Conservation (phyloP, 2,888 invertebrate species). For the Thecocarcelia acutangulata region DNA sequence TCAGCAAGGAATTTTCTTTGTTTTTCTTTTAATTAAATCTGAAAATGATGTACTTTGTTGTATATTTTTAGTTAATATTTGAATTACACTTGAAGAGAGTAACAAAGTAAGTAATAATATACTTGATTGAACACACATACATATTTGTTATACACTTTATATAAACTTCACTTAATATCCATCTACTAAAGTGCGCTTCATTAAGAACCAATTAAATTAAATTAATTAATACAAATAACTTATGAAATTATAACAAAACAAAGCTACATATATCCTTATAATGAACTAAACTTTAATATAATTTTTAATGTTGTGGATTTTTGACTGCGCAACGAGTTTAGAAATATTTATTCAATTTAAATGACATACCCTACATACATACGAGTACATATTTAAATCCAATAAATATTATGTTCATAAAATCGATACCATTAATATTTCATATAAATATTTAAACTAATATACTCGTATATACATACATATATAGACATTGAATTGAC, state of each 20-base stretch:
- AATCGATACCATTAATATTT: slow-evolving; percentile 21
- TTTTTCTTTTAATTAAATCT: background rate
- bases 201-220: slow-evolving; percentile 71
- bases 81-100: slow-evolving; percentile 25
- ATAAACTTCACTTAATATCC: too few relatives aligned
- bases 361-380: slow-evolving; percentile 25
- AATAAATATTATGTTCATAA: background rate
- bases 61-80: background rate
- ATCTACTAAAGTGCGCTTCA: slow-evolving; percentile 69
- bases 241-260: slow-evolving; percentile 43
- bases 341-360: slow-evolving; percentile 52
- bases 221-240: slow-evolving; percentile 29
- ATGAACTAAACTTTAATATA: slow-evolving; percentile 44
- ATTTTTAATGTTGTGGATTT: slow-evolving; percentile 64
- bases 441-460: slow-evolving; percentile 31
- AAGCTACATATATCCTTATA: slow-evolving; percentile 43
- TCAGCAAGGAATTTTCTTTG: background rate
- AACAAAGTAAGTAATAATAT: background rate
- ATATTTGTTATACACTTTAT: too few relatives aligned
- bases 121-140: too few relatives aligned
- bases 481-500: slow-evolving; percentile 34
- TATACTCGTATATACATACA: background rate
- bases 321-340: slow-evolving; percentile 63
- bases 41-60: slow-evolving; percentile 12
- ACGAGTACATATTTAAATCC: background rate